These are phyloP conservation scores for Apogon hyalosoma DNA, from an alignment of 2,797 vertebrate species.

Conservation along the genomic window DNA sequence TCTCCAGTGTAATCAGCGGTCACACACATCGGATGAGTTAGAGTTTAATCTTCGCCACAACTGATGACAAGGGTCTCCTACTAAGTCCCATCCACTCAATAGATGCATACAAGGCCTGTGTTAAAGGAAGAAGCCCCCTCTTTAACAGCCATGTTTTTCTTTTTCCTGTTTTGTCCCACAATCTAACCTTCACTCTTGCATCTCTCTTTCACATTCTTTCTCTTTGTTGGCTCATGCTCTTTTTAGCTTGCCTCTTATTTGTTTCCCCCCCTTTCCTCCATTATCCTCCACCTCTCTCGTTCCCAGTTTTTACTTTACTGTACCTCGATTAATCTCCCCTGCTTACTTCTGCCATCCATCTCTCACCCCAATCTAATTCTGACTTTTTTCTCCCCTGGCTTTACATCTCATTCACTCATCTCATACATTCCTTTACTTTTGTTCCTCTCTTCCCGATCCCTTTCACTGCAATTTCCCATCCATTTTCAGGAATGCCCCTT, in stretches of 20 bases:
- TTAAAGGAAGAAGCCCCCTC: conserved; percentile 5
- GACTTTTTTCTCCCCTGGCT: not conserved
- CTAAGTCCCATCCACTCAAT: conserved; percentile 17
- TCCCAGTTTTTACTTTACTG: conserved; percentile 6
- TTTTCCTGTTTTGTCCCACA: not conserved
- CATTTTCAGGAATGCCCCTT: conserved; percentile 39
- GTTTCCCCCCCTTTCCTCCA: not conserved
- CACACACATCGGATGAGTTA: conserved; percentile 27
- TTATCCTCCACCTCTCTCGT: conserved; percentile 4
- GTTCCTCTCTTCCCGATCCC: conserved; percentile 18
- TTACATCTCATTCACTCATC: conserved; percentile 19
- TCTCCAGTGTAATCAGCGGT: conserved; percentile 18
- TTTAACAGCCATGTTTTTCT: not conserved
- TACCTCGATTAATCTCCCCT: conserved; percentile 10
- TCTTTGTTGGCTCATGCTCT: conserved; percentile 61
- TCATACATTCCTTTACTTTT: conserved; percentile 2
- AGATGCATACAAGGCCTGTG: conserved; percentile 12
- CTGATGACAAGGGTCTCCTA: conserved; percentile 41
- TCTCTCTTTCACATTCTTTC: conserved; percentile 58
- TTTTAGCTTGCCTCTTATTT: conserved; percentile 36
- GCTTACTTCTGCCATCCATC: conserved; percentile 4
- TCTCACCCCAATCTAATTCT: not conserved
- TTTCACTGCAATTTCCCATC: conserved; percentile 37
- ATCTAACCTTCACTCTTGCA: conserved; percentile 36
- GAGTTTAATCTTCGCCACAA: conserved; percentile 46